Evolutionary conservation across 2,888 invertebrate genomes (phyloP).

Genomic region (Brachyptera putata): DNA sequence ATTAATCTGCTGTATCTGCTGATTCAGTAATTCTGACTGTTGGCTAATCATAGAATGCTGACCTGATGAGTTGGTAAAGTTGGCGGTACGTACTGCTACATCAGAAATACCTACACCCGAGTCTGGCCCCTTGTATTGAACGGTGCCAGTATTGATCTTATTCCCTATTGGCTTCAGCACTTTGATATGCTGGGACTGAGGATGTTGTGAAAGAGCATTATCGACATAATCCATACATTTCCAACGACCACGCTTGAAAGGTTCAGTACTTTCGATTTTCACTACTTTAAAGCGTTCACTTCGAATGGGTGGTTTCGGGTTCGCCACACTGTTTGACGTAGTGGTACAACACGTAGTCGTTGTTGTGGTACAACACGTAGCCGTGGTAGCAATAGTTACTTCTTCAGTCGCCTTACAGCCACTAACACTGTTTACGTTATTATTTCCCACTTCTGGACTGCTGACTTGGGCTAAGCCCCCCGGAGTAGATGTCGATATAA

Average conservation of each 20-base stretch:
- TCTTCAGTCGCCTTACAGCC: conserved; percentile 34
- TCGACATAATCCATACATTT: conserved; percentile 92
- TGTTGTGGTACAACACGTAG: neutral
- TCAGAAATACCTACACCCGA: neutral
- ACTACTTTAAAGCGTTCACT: conserved; percentile 90
- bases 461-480: conserved; percentile 77
- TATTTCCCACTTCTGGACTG: conserved; percentile 48
- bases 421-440: conserved; percentile 31
- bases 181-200: conserved; percentile 18
- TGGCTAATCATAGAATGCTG: neutral
- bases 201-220: conserved; percentile 59
- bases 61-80: neutral
- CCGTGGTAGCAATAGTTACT: neutral
- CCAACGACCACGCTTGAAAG: conserved; percentile 89
- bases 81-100: neutral
- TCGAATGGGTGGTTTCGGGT: conserved; percentile 67
- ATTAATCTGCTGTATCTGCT: conserved; percentile 22
- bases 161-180: neutral
- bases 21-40: conserved; percentile 1
- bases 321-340: conserved; percentile 24
- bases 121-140: neutral
- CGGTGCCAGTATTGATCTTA: neutral
- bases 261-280: conserved; percentile 93
- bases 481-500: conserved; percentile 77
- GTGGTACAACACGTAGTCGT: neutral